These are phyloP conservation scores for Tyria jacobaeae DNA, from an alignment of 2,888 invertebrate genomes.

Conservation along the genomic window DNA sequence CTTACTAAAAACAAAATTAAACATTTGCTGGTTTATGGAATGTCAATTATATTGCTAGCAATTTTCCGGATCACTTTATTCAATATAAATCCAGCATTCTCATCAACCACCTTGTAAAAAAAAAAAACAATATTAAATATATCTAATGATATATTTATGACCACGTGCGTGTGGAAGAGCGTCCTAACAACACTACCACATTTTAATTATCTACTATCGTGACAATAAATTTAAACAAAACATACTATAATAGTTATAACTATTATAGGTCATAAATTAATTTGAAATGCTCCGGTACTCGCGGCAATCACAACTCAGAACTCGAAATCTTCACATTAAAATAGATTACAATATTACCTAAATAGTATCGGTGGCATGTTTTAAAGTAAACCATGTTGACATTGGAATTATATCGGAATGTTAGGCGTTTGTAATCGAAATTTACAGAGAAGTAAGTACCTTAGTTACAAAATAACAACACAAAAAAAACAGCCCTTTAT, in stretches of 20 bases:
- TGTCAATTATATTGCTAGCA: constrained; percentile 55
- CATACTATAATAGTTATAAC: too few relatives aligned
- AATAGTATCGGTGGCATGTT: constrained; percentile 66
- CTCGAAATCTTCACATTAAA: constrained; percentile 40
- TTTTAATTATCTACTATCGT: constrained; percentile 61
- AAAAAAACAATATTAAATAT: constrained; percentile 47
- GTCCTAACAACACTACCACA: constrained; percentile 75
- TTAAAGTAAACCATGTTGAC: constrained; percentile 52
- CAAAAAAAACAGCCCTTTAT: constrained; percentile 49
- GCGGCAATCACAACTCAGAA: constrained; percentile 46
- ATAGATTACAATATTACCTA: constrained; percentile 55
- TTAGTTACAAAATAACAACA: constrained; percentile 39
- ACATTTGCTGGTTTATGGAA: constrained; percentile 47
- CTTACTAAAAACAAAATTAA: constrained; percentile 44
- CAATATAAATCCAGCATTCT: constrained; percentile 59
- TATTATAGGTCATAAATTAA: constrained; percentile 36
- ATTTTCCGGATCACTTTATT: constrained; percentile 43
- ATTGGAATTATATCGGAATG: constrained; percentile 69
- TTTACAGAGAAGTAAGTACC: constrained; percentile 40
- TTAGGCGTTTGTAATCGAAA: constrained; percentile 60
- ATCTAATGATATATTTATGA: constrained; percentile 47
- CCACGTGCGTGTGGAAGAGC: constrained; percentile 72
- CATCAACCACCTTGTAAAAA: constrained; percentile 52
- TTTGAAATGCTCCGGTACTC: constrained; percentile 74
- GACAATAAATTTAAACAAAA: constrained; percentile 63